A percentile compares a stretch with the other conserved stretches of the same genome.
These are phyloP conservation scores for Lophura nycthemera DNA, from an alignment of 2,113 vertebrate genomes.

Conservation along the genomic window DNA sequence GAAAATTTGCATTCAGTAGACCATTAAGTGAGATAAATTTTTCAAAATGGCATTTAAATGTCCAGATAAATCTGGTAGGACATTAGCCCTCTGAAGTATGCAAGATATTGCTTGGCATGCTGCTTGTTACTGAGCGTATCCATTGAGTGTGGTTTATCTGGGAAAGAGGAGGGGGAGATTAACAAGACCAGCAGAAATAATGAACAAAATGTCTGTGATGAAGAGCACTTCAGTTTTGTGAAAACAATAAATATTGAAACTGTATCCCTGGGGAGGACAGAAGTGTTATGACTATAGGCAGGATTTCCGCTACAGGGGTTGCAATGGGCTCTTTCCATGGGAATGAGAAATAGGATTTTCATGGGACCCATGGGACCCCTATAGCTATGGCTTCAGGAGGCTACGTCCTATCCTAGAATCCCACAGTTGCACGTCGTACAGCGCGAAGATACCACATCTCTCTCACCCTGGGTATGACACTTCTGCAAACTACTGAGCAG, in stretches of 20 bases:
- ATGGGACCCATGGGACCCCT: neutral
- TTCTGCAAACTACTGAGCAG: neutral
- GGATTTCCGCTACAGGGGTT: neutral
- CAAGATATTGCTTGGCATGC: neutral
- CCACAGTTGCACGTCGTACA: neutral
- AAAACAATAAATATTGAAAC: conserved; percentile 15
- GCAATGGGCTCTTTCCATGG: neutral
- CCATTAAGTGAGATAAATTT: neutral
- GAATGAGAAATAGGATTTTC: neutral
- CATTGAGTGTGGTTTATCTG: conserved; percentile 49
- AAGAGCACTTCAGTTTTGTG: neutral
- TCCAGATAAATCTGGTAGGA: neutral
- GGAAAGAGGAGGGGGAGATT: neutral
- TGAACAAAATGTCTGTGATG: neutral
- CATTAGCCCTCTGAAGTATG: neutral
- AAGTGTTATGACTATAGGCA: neutral
- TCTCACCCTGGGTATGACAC: neutral
- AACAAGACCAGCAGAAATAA: neutral
- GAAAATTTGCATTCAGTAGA: neutral
- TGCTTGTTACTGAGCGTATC: neutral
- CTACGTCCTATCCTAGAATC: neutral
- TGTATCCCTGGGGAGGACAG: neutral
- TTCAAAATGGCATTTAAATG: neutral
- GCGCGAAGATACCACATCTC: neutral
- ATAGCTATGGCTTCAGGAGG: neutral